These are phyloP conservation scores for Geococcyx californianus DNA, from an alignment of 2,113 vertebrate genomes.

Conservation along the genomic window DNA sequence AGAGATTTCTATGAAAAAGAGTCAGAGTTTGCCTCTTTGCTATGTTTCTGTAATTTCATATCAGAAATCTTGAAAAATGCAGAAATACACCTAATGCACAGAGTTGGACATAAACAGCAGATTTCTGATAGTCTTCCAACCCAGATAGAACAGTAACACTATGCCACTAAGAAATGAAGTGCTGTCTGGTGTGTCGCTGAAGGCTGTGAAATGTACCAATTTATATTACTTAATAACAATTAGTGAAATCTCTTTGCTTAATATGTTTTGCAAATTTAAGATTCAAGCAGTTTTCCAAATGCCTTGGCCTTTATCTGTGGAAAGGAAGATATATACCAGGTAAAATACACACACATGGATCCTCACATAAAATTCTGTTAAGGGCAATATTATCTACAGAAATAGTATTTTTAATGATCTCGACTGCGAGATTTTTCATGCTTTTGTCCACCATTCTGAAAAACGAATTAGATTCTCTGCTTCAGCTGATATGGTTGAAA, in stretches of 20 bases:
- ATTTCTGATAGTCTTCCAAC: background rate
- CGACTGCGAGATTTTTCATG: background rate
- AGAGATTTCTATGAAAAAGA: background rate
- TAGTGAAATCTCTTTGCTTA: conserved; percentile 25
- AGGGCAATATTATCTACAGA: background rate
- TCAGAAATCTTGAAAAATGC: background rate
- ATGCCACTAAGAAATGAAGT: background rate
- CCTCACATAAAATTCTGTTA: background rate
- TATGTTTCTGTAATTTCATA: background rate
- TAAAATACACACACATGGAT: background rate
- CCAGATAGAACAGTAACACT: background rate
- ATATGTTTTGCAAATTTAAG: background rate
- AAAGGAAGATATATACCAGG: background rate
- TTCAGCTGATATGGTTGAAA: background rate
- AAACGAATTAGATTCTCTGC: background rate
- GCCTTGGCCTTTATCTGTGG: background rate
- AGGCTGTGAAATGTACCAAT: conserved; percentile 24
- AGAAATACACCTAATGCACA: background rate
- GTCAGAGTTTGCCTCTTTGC: background rate
- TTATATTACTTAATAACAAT: conserved; percentile 30
- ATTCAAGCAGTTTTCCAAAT: conserved; percentile 15
- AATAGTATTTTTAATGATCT: background rate
- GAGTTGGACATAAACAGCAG: background rate
- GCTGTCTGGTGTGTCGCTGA: conserved; percentile 1
- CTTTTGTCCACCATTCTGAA: background rate